A percentile compares a stretch with the other conserved stretches of the same genome.
Conservation (phyloP, 64 coral and sea anemone genomes). For the Orbicella faveolata region DNA sequence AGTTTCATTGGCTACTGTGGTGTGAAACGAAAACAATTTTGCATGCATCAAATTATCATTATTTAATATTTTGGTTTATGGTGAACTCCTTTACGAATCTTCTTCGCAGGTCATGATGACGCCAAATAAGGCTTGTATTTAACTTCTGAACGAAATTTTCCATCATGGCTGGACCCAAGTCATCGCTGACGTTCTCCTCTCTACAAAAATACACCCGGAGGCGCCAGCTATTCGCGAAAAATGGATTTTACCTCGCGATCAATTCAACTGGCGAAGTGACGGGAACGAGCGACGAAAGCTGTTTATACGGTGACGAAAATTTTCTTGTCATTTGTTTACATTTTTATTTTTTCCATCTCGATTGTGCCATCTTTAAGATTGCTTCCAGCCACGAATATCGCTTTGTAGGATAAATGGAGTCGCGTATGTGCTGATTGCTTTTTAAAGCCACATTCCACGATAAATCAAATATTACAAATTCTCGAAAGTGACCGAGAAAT, state of each 20-base stretch:
- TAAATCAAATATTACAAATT: not conserved
- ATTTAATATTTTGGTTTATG: slow-evolving; percentile 10
- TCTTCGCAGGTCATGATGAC: not conserved
- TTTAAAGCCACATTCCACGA: not conserved
- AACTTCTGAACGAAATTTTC: not conserved
- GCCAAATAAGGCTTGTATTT: not conserved
- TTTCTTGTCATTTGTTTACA: not conserved
- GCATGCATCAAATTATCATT: slow-evolving; percentile 29
- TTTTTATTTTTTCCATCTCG: not conserved
- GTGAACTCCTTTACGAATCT: not conserved
- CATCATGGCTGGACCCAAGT: slow-evolving; percentile 15
- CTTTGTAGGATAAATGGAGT: not conserved
- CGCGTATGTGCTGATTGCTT: not conserved
- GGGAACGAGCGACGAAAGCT: slow-evolving; percentile 69
- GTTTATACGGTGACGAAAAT: slow-evolving; percentile 78
- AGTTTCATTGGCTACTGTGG: slow-evolving; percentile 4
- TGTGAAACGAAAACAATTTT: not conserved
- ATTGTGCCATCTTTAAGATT: not conserved
- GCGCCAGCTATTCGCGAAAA: slow-evolving; percentile 66
- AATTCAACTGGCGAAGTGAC: slow-evolving; percentile 66
- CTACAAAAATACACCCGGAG: slow-evolving; percentile 88
- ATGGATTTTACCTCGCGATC: slow-evolving; percentile 91
- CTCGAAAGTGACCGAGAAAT: not conserved
- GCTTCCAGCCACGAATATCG: slow-evolving; percentile 1
- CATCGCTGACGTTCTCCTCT: slow-evolving; percentile 29